Conservation (phyloP, 2,888 invertebrate genomes). For the Gisinianus flammeolus region DNA sequence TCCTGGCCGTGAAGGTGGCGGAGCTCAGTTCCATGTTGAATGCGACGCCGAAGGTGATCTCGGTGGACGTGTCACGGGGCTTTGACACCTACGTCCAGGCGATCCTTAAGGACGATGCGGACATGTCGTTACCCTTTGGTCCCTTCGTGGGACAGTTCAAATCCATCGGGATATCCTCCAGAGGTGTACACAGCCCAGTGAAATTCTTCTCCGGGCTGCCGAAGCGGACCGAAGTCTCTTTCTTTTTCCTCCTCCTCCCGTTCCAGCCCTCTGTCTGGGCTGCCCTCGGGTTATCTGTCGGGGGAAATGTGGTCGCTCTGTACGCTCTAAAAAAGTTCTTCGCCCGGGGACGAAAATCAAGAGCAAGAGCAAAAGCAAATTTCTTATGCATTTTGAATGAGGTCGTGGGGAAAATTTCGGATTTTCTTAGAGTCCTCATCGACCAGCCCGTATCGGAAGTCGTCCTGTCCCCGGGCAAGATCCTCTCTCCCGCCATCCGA, state of each 20-base stretch:
- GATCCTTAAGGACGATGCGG: too few species aligned
- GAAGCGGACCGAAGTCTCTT: constrained; percentile 7
- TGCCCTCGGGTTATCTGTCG: neutral
- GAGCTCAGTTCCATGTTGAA: too few species aligned
- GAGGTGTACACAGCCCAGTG: neutral
- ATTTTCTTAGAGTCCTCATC: neutral
- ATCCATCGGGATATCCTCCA: constrained; percentile 1
- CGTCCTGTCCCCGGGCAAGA: neutral
- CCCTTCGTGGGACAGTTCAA: constrained; percentile 6
- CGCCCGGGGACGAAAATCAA: neutral
- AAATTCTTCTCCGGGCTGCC: constrained; percentile 14
- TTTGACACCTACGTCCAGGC: too few species aligned
- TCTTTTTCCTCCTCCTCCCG: constrained; percentile 1
- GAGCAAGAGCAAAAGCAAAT: neutral
- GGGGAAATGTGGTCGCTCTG: neutral
- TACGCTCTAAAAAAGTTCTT: too few species aligned
- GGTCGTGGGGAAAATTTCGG: neutral
- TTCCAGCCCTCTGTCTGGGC: neutral
- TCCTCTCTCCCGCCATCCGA: neutral
- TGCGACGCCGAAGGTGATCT: too few species aligned
- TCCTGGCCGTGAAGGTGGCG: too few species aligned
- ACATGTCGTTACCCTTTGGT: neutral
- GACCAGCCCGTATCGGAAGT: constrained; percentile 6
- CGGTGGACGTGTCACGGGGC: too few species aligned
- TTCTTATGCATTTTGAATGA: neutral